Conservation (phyloP, 2,888 invertebrate genomes). For the Argyra leucocephala region DNA sequence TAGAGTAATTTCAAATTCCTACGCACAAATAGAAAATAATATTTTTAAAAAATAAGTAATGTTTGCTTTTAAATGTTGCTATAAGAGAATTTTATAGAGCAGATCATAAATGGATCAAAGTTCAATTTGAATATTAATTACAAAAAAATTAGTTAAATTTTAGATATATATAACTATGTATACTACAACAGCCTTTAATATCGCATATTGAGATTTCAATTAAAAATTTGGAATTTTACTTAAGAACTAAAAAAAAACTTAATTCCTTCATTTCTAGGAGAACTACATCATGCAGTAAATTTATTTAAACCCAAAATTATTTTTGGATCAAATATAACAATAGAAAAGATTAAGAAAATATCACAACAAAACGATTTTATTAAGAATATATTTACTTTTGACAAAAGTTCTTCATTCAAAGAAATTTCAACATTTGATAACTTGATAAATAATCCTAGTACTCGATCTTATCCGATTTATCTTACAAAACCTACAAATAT, state of each 20-base stretch:
- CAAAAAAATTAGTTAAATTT: no score
- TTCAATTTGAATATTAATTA: no score
- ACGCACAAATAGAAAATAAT: no score
- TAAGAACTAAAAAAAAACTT: background rate
- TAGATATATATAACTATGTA: no score
- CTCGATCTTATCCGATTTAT: constrained; percentile 39
- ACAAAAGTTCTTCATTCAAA: constrained; percentile 32
- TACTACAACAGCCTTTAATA: no score
- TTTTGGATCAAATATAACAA: constrained; percentile 54
- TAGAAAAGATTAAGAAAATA: constrained; percentile 49
- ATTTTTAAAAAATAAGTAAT: no score
- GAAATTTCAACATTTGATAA: constrained; percentile 18
- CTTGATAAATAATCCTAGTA: constrained; percentile 31
- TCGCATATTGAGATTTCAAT: no score
- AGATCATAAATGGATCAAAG: no score
- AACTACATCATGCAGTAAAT: constrained; percentile 57
- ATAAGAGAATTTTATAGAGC: no score
- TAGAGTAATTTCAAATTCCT: no score
- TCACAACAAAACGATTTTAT: constrained; percentile 47
- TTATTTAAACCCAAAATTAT: constrained; percentile 62
- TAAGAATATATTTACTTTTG: constrained; percentile 51
- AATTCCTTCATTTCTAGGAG: constrained; percentile 45
- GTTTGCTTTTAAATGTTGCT: no score
- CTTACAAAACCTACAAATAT: constrained; percentile 45
- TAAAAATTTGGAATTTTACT: no score